phyloP scores from a whole-genome alignment of 2,797 vertebrate genomes.

The Cercopithecus neglectus region DNA sequence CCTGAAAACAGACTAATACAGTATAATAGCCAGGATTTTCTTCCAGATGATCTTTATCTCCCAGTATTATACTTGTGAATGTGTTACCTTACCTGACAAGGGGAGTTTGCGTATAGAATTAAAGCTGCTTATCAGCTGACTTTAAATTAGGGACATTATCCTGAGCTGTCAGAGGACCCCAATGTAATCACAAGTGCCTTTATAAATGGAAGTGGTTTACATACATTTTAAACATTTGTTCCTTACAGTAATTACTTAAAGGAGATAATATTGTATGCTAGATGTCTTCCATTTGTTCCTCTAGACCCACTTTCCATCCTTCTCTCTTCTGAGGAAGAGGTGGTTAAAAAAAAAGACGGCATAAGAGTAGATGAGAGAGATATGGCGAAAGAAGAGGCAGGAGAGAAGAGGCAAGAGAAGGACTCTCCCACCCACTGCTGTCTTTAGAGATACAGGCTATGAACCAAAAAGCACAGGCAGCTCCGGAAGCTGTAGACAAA shows the following conservation, averaged over 20 bases:
- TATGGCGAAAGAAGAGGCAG: not conserved
- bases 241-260: not conserved
- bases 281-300: not conserved
- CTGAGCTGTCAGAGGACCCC: not conserved
- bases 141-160: not conserved
- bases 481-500: not conserved
- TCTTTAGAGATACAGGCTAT: not conserved
- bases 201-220: not conserved
- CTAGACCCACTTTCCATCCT: not conserved
- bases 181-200: not conserved
- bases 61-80: not conserved
- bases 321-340: not conserved
- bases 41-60: not conserved
- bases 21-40: not conserved
- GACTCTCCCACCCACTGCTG: rapidly evolving
- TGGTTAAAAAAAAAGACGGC: not conserved
- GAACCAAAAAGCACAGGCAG: not conserved
- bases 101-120: not conserved
- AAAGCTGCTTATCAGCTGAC: not conserved
- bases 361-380: not conserved
- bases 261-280: not conserved
- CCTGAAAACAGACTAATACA: not conserved
- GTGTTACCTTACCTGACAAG: not conserved
- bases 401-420: not conserved
- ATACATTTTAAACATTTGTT: not conserved